Evolutionary conservation across 2,797 vertebrate species (phyloP).

Genomic region (Cyclopterus lumpus): DNA sequence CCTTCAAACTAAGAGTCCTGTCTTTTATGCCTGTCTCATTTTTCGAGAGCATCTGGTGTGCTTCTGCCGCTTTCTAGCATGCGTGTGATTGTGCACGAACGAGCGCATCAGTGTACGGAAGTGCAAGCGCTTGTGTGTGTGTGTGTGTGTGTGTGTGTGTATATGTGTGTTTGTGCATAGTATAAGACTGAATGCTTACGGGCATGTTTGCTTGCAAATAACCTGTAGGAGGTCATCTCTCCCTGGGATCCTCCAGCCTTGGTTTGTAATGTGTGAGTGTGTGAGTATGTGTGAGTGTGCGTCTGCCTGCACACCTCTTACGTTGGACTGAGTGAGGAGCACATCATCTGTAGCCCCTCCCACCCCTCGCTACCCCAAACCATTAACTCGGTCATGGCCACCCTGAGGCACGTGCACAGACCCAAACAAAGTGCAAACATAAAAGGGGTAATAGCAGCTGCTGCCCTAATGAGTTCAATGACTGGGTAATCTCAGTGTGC

Average conservation of each 20-base stretch:
- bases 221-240: conserved; percentile 43
- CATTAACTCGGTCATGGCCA: conserved; percentile 76
- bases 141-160: conserved; percentile 46
- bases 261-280: conserved; percentile 43
- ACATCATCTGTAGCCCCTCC: conserved; percentile 62
- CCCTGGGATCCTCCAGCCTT: conserved; percentile 20
- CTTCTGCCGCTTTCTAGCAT: conserved; percentile 57
- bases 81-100: conserved; percentile 45
- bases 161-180: conserved; percentile 47
- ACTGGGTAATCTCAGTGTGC: conserved; percentile 42
- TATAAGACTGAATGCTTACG: conserved; percentile 41
- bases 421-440: conserved; percentile 60
- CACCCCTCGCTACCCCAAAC: conserved; percentile 61
- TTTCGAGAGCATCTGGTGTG: conserved; percentile 72
- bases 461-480: conserved; percentile 68
- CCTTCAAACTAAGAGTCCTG: conserved; percentile 56
- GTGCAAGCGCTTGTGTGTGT: neutral
- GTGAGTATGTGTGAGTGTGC: neutral
- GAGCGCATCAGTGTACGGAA: neutral
- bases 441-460: conserved; percentile 78
- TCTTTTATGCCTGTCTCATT: conserved; percentile 65
- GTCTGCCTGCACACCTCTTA: conserved; percentile 51
- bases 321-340: conserved; percentile 66
- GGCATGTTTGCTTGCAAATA: conserved; percentile 47
- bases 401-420: conserved; percentile 69